phyloP scores from a whole-genome alignment of 2,113 vertebrate genomes.

The Lampris incognitus region DNA sequence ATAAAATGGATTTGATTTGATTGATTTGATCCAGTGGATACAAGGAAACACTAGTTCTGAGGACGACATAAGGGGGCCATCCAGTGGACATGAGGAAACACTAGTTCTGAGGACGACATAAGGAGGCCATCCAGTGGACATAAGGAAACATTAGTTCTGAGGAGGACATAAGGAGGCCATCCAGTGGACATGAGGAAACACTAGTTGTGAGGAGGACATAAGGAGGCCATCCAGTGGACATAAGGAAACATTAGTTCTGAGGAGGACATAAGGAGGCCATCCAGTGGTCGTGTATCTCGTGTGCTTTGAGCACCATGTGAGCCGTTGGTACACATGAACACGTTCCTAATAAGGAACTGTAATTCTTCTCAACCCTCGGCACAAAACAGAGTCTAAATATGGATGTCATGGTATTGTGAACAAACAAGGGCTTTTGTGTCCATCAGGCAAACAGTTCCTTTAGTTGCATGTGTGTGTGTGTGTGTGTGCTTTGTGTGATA shows the following conservation, averaged over 20 bases:
- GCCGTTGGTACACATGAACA: slow-evolving; percentile 41
- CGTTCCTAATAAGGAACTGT: slow-evolving; percentile 47
- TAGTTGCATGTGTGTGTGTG: slow-evolving; percentile 13
- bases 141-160: too few species aligned
- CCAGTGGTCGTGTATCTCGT: slow-evolving; percentile 31
- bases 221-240: too few species aligned
- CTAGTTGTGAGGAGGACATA: too few species aligned
- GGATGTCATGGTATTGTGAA: slow-evolving; percentile 18
- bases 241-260: too few species aligned
- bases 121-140: too few species aligned
- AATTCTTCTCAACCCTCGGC: slow-evolving; percentile 32
- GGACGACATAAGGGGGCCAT: too few species aligned
- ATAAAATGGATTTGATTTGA: too few species aligned
- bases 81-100: too few species aligned
- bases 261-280: not conserved
- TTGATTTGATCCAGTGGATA: too few species aligned
- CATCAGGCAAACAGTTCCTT: not conserved
- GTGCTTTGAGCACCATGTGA: slow-evolving; percentile 41
- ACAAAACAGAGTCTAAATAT: slow-evolving; percentile 62
- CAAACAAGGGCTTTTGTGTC: slow-evolving; percentile 15
- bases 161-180: not conserved
- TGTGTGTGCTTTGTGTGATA: not conserved
- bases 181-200: not conserved
- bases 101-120: too few species aligned
- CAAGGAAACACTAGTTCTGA: too few species aligned